Conservation (phyloP, 2,113 vertebrate species). For the Python bivittatus region DNA sequence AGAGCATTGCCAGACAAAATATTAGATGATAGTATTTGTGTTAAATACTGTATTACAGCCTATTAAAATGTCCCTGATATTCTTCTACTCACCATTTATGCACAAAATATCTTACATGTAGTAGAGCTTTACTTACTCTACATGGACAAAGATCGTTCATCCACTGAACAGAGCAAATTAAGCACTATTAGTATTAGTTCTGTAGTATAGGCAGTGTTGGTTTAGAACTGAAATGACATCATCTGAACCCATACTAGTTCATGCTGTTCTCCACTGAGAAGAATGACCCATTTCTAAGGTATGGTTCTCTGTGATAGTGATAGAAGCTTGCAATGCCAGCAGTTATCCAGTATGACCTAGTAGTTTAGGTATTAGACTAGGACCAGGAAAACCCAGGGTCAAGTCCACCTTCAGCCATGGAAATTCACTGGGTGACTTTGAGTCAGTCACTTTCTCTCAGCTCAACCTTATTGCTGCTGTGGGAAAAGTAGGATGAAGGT, state of each 20-base stretch:
- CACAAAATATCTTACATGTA: background rate
- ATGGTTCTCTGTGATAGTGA: background rate
- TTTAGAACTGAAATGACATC: background rate
- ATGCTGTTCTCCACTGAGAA: background rate
- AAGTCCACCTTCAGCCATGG: background rate
- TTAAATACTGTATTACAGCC: background rate
- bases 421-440: background rate
- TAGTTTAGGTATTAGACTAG: background rate
- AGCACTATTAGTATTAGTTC: background rate
- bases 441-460: background rate
- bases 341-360: background rate
- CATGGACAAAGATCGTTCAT: background rate
- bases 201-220: background rate
- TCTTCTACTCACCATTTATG: background rate
- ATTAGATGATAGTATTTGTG: background rate
- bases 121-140: background rate
- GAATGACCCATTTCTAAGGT: background rate
- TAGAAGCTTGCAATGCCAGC: background rate
- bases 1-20: background rate
- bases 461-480: background rate
- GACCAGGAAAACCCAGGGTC: background rate
- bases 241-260: background rate
- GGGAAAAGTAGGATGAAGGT: background rate
- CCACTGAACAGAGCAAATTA: background rate
- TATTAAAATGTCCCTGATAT: background rate